phyloP scores from a whole-genome alignment of 2,113 vertebrate genomes.

The Lichenostomus cassidix region DNA sequence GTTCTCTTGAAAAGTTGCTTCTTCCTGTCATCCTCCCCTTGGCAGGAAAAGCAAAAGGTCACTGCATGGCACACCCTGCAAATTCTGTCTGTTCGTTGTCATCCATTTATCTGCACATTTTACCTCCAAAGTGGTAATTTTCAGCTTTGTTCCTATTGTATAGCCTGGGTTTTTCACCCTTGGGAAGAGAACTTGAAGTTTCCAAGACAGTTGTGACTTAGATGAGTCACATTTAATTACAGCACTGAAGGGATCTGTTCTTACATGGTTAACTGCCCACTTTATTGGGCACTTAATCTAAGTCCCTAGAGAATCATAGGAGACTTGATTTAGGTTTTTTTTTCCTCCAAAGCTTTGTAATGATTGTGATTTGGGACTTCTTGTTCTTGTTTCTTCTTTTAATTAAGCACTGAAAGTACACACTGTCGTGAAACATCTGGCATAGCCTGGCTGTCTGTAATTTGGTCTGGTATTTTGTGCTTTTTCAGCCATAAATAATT shows the following conservation, averaged over 20 bases:
- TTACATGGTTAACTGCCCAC: slow-evolving; percentile 18
- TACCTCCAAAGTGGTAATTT: neutral
- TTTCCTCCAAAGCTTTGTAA: neutral
- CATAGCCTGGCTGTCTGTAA: neutral
- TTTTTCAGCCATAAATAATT: neutral
- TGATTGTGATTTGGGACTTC: neutral
- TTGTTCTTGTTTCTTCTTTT: neutral
- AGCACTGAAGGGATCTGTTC: slow-evolving; percentile 14
- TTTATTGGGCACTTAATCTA: slow-evolving; percentile 28
- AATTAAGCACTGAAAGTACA: slow-evolving; percentile 18
- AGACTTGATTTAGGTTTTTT: slow-evolving; percentile 23
- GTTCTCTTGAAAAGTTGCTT: neutral
- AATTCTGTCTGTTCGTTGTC: neutral
- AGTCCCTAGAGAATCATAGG: neutral
- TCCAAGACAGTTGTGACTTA: neutral
- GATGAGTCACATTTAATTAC: slow-evolving; percentile 42
- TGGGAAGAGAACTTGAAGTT: neutral
- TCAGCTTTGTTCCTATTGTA: neutral
- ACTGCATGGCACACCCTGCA: neutral
- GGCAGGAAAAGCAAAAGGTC: neutral
- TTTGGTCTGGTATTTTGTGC: neutral
- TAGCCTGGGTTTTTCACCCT: neutral
- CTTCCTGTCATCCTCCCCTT: neutral
- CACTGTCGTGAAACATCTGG: neutral
- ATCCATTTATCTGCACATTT: neutral